phyloP scores from a whole-genome alignment of 2,113 vertebrate genomes.

The Chamaetylas fuelleborni region DNA sequence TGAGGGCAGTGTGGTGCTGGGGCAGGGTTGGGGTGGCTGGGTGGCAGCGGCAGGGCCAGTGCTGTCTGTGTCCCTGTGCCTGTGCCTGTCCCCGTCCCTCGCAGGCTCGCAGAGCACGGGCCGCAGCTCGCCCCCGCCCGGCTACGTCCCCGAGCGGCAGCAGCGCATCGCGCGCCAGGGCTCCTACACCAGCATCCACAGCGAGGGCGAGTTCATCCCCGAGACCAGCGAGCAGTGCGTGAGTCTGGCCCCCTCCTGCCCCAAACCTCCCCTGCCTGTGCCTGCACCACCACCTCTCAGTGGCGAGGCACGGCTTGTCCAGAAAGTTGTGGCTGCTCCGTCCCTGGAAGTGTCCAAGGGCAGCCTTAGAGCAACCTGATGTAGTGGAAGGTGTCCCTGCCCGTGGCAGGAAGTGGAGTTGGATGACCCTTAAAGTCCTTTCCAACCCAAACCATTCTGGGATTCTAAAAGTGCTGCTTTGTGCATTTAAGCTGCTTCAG shows the following conservation, averaged over 20 bases:
- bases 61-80: no score
- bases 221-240: slow-evolving; percentile 93
- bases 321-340: not conserved
- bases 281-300: no score
- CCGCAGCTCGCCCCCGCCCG: slow-evolving; percentile 92
- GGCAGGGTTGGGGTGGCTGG: not conserved
- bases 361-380: not conserved
- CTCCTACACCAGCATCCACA: slow-evolving; percentile 96
- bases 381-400: not conserved
- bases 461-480: not conserved
- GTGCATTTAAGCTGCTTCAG: not conserved
- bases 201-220: slow-evolving; percentile 96
- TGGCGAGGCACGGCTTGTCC: not conserved
- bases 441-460: not conserved
- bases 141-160: slow-evolving; percentile 92
- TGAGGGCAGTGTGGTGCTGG: no score
- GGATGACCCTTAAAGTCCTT: not conserved
- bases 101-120: slow-evolving; percentile 91
- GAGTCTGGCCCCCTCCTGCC: slow-evolving; percentile 63
- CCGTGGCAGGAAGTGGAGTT: not conserved
- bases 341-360: not conserved
- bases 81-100: not conserved
- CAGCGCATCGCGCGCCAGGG: slow-evolving; percentile 94
- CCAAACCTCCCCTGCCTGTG: not conserved
- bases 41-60: no score